phyloP scores from a whole-genome alignment of 2,797 vertebrate species.

The Bradypodion ventrale region DNA sequence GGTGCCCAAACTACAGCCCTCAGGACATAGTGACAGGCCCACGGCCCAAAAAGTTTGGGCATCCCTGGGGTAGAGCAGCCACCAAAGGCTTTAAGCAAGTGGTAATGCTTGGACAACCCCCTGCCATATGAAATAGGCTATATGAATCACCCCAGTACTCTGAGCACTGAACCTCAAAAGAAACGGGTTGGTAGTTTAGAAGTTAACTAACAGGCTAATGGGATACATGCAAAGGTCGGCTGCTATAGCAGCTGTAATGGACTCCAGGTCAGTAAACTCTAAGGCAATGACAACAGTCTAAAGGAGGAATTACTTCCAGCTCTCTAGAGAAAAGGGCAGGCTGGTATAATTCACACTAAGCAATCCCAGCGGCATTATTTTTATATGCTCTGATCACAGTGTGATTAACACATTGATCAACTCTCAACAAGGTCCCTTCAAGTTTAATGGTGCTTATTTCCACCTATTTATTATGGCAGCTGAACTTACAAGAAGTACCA shows the following conservation, averaged over 20 bases:
- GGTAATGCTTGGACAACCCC: background rate
- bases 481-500: slow-evolving; percentile 35
- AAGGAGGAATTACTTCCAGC: background rate
- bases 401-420: slow-evolving; percentile 23
- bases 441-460: slow-evolving; percentile 40
- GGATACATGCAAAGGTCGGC: background rate
- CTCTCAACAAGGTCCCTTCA: slow-evolving; percentile 27
- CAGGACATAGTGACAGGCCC: no score
- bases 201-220: slow-evolving; percentile 21
- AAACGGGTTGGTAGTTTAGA: background rate
- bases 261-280: slow-evolving; percentile 19
- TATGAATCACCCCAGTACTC: background rate
- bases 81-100: background rate
- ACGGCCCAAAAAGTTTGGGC: no score
- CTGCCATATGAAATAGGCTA: background rate
- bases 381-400: background rate
- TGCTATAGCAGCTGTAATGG: slow-evolving; percentile 14
- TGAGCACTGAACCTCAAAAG: slow-evolving; percentile 1
- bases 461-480: slow-evolving; percentile 40
- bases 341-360: background rate
- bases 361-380: background rate
- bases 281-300: background rate
- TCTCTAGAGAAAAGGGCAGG: background rate
- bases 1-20: no score
- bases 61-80: background rate